Base-by-base conservation (phyloP, 2,888 invertebrate species). In the Mylabris sibirica region DNA sequence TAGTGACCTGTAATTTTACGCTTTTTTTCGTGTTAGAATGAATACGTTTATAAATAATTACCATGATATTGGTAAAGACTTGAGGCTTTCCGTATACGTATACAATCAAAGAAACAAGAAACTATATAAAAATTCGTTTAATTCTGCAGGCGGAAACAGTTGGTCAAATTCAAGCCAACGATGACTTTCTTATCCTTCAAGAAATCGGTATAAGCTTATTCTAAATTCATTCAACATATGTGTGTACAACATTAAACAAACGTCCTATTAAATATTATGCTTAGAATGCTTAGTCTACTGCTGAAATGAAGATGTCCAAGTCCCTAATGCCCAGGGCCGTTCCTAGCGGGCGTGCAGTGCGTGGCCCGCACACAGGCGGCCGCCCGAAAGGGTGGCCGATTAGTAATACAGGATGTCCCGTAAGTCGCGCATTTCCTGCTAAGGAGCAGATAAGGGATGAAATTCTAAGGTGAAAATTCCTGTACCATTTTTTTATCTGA, bases 141-240 rank as follows among this genome's bases (percentile, higher is more conserved):
- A 11, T 3, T 30, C 49, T 22, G 11, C 6, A 20, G 20, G 20
- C 49, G 2, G 20, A 49, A 49, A 49, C 49, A 11, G 20, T 20
- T 49, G 49, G 49, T 49, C n/a, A 49, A 49, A 49, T 49, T 6
- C 8, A 49, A 44, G n/a, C n/a, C n/a, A n/a, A n/a, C n/a, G n/a
- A 3, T 0, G 3, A 44, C n/a, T 44, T 44, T 44, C 44, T n/a
- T n/a, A 5, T 44, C 6, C 17, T n/a, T n/a, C n/a, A n/a, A 41
- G 14, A 35, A 26, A 35, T 35, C 9, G 41, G 12, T 41, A 41
- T n/a, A n/a, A 41, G 14, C 3, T 41, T 41, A 41, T 41, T n/a
- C 14, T 41, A 41, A 41, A 41, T 41, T 41, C n/a, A 3, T n/a
- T 41, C 41, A n/a, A 41, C n/a, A 49, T 49, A 8, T 20, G 44